Evolutionary conservation across 2,797 vertebrate genomes (phyloP), one percentile per base, ranked within the genome.

Genomic region (Myotis pilosus): DNA sequence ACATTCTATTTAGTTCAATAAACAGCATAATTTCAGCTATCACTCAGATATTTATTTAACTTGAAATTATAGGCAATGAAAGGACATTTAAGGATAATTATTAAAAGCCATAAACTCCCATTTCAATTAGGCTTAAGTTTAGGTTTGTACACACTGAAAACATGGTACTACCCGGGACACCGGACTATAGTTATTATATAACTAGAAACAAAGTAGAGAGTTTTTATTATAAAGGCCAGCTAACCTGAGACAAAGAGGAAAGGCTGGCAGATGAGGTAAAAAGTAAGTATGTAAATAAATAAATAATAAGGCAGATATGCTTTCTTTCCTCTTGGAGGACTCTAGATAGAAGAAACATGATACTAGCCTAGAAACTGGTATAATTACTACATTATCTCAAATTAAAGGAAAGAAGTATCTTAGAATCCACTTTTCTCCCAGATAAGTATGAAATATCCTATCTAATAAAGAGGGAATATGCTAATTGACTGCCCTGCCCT

Each of bases 331-430:
- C n/a, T 86, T 81, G 62, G 89, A 95, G 60, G 72, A 92, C 47
- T 95, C 66, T 71, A 96, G 44, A 86, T 0, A 44, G 25, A 92
- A 95, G 71, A 94, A 94, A 91, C 68, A 86, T 10, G 12, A 81
- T 81, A 80, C 55, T 74, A 94, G 57, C 44, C 49, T 19, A 49
- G 38, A 92, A 49, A 68, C 25, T 83, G 68, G 69, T 90, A 90
- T 64, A 93, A 90, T 90, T 93, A 96, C 55, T 89, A 86, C 53
- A 96, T 89, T 85, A 94, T 89, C 71, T 93, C 7, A 22, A 91
- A 94, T 91, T 86, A 94, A 88, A 93, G 47, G 41, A 89, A 89
- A 92, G 41, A n/a, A 87, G 36, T 60, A 95, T 62, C 89, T 96
- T 88, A 89, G 60, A 93, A 33, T 23, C 23, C 17, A 83, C 47